Percentiles rank a stretch among this genome's conserved stretches.
These are phyloP conservation scores for Eumaeus atala DNA, from an alignment of 1,140 invertebrate species.

Conservation along the genomic window DNA sequence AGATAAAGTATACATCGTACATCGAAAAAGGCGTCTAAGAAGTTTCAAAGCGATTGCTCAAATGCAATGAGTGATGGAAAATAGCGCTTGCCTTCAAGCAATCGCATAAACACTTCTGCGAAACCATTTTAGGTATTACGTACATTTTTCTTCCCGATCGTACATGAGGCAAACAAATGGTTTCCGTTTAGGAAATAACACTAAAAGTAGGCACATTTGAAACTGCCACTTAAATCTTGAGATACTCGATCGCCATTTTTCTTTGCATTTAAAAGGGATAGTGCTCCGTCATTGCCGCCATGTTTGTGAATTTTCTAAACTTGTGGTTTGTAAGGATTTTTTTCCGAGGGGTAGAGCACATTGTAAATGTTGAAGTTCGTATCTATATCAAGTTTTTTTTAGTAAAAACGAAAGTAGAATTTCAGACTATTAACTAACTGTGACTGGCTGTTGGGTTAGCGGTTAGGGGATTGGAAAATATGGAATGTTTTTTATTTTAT, in stretches of 20 bases:
- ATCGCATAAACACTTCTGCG: conserved; percentile 49
- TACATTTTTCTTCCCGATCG: conserved; percentile 60
- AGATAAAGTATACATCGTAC: background rate
- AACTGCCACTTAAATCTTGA: conserved; percentile 70
- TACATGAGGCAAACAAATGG: conserved; percentile 66
- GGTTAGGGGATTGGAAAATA: no score
- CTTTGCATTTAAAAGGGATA: conserved; percentile 56
- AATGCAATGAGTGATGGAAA: conserved; percentile 28
- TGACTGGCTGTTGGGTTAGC: no score
- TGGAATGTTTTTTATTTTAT: no score
- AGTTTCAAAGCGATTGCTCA: conserved; percentile 7
- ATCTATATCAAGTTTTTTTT: no score
- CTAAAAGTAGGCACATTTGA: conserved; percentile 72
- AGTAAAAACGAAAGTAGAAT: no score
- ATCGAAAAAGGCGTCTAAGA: conserved; percentile 9
- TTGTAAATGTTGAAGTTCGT: no score
- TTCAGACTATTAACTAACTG: no score
- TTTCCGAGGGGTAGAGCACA: no score
- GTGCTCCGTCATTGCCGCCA: conserved; percentile 18
- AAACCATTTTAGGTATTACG: conserved; percentile 46
- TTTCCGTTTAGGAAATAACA: conserved; percentile 72
- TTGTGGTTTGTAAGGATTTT: background rate
- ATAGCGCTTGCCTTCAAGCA: conserved; percentile 41
- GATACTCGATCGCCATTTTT: conserved; percentile 68
- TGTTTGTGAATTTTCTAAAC: conserved; percentile 1